These are phyloP conservation scores for Cynoglossus semilaevis DNA, from an alignment of 2,113 vertebrate species.

Conservation along the genomic window DNA sequence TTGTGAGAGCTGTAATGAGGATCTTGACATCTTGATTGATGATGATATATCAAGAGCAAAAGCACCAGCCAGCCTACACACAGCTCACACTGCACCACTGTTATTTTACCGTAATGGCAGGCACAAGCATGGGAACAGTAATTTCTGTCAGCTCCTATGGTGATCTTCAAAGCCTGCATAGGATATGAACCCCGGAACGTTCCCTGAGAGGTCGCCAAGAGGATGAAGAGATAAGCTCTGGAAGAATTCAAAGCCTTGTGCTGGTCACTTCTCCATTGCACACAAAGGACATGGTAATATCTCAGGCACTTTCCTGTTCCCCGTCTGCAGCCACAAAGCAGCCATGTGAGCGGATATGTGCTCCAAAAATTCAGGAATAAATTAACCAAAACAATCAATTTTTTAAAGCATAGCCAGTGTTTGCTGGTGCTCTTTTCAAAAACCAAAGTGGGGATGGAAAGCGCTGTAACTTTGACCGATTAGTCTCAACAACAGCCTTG, in stretches of 20 bases:
- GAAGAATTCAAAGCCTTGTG: slow-evolving; percentile 59
- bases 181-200: slow-evolving; percentile 45
- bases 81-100: slow-evolving; percentile 14
- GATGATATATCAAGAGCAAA: slow-evolving; percentile 35
- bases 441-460: slow-evolving; percentile 14
- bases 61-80: slow-evolving; percentile 10
- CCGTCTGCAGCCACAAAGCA: slow-evolving; percentile 15
- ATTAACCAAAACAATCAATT: slow-evolving; percentile 14
- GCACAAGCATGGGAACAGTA: slow-evolving; percentile 26
- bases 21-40: slow-evolving; percentile 48
- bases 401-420: background rate
- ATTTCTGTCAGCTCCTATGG: slow-evolving; percentile 47
- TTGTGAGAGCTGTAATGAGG: slow-evolving; percentile 46
- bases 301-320: slow-evolving; percentile 30
- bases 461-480: slow-evolving; percentile 25
- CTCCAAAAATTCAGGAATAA: slow-evolving; percentile 13
- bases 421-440: background rate
- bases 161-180: slow-evolving; percentile 50
- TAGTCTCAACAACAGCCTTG: slow-evolving; percentile 30
- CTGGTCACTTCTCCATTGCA: slow-evolving; percentile 27
- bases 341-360: background rate
- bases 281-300: slow-evolving; percentile 39
- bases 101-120: slow-evolving; percentile 22
- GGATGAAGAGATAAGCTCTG: slow-evolving; percentile 59
- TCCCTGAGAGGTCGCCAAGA: slow-evolving; percentile 53